Evolutionary conservation across 2,113 vertebrate species (phyloP), one percentile per base, ranked within the genome.

Genomic region (Sphaerodactylus townsendi): DNA sequence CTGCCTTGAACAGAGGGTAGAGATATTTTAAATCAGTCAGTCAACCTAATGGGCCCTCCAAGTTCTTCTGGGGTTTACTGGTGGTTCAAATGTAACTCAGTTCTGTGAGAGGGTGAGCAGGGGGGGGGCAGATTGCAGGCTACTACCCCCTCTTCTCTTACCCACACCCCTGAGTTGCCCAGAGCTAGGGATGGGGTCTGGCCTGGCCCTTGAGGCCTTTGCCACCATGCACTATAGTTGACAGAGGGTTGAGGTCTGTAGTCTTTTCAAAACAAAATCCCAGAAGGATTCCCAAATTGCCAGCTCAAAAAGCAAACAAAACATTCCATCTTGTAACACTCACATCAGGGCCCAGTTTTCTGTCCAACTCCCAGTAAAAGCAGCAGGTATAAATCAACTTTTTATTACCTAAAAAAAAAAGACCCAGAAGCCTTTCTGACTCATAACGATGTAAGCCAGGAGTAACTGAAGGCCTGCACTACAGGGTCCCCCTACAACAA

Each of bases 311-410:
- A 62, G 59, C 7, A 25, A 62, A 62, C 59, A 62, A 62, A 28
- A 7, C 3, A 62, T 25, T 62, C 59, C 59, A 28, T 62, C 59
- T 62, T 62, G 25, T 10, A 25, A 25, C 33, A 14, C 2, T 44
- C 41, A 11, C n/a, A 9, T 4, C 28, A 41, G 73, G 10, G 46
- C 46, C 33, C 2, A 2, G 79, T 59, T 74, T 17, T n/a, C 30
- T 59, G 44, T 30, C 28, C 15, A 65, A 65, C 66, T 33, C 6
- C 35, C 1, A 10, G 59, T 33, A n/a, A 59, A 84, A 39, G 15
- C 0, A n/a, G 39, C 0, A 30, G 37, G 35, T 70, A 0, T 0
- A 3, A 39, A 41, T 0, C 23, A 5, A 0, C 0, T 66, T 59
- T 84, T 25, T 15, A 35, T 71, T 46, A 48, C 69, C 10, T 37